Conservation (phyloP, 1,140 invertebrate genomes). For the Pachyrhynchus sulphureomaculatus region DNA sequence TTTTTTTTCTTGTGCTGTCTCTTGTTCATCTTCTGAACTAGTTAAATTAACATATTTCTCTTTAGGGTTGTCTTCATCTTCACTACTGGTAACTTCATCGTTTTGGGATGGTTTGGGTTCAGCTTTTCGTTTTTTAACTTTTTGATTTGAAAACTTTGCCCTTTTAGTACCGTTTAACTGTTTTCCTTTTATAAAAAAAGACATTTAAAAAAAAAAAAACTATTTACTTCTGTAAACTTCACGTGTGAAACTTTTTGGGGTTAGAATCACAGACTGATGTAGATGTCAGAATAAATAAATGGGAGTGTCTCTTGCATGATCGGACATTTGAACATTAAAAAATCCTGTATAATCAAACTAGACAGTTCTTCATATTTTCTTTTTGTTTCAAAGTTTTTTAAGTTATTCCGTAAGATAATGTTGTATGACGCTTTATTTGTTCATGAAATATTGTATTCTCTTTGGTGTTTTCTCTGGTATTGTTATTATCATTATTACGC, state of each 20-base stretch:
- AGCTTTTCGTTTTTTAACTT: conserved; percentile 42
- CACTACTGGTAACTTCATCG: conserved; percentile 50
- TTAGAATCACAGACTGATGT: too few relatives aligned
- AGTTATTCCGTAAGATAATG: too few relatives aligned
- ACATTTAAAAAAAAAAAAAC: conserved; percentile 37
- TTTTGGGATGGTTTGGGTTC: conserved; percentile 41
- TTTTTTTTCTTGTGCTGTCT: conserved; percentile 88
- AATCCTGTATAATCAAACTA: too few relatives aligned
- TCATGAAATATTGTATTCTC: too few relatives aligned
- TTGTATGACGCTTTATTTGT: too few relatives aligned
- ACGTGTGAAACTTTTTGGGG: conserved; percentile 12
- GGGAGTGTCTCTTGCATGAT: too few relatives aligned
- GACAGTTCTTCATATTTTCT: too few relatives aligned
- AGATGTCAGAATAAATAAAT: too few relatives aligned
- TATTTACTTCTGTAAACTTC: conserved; percentile 1
- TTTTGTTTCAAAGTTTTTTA: too few relatives aligned
- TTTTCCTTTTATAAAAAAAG: conserved; percentile 65
- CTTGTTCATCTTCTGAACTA: conserved; percentile 68
- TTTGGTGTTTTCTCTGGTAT: too few relatives aligned
- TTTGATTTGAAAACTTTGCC: conserved; percentile 37
- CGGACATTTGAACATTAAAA: too few relatives aligned
- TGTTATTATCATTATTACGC: too few relatives aligned
- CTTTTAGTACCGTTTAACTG: conserved; percentile 54
- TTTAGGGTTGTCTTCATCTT: conserved; percentile 54
- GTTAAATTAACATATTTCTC: conserved; percentile 57